Base-by-base conservation (phyloP, 2,888 invertebrate species). In the Tolmerus cingulatus region DNA sequence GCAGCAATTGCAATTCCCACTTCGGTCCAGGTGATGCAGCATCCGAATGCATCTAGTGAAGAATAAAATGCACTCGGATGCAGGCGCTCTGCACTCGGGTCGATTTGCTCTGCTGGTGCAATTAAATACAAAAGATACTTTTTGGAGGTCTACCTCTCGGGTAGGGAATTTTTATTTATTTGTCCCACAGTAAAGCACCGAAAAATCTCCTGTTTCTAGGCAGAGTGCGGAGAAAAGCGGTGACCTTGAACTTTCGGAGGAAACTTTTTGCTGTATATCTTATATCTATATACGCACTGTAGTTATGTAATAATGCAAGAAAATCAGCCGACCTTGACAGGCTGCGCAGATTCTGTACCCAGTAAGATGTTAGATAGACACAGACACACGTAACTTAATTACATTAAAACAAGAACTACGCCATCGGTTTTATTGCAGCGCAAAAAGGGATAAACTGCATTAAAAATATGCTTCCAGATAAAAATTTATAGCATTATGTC, bases 221-320 rank as follows among this genome's bases (percentile, higher is more conserved):
- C 27, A 16, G 19, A 57, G 30, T 57, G 81, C 16, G 57, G 57
- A 30, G 57, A 30, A 82, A 37, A 66, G 34, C 16, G 57, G 30
- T 82, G 82, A 82, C 82, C 82, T 82, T 82, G 82, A 82, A 82
- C 82, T 82, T 82, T 82, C 2, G 9, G 37, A 82, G 23, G 82
- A 27, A 82, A 82, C 57, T 57, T 82, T 82, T 55, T 55, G 34
- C 81, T 55, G 81, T 81, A 34, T 78, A 55, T 78, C 78, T 46
- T 40, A 40, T 78, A 77, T 77, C 19, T 79, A 46, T 43, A 19
- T 82, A 82, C 57, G 37, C 82, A 66, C 66, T 57, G 27, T 19
- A 66, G 82, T 82, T 82, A 82, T 82, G 82, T 82, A 82, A 82
- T 57, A 82, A 82, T 82, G 82, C 51, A 82, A 82, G 82, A 66